Evolutionary conservation across 1,140 invertebrate species (phyloP).

Genomic region (Caerostris extrusa): DNA sequence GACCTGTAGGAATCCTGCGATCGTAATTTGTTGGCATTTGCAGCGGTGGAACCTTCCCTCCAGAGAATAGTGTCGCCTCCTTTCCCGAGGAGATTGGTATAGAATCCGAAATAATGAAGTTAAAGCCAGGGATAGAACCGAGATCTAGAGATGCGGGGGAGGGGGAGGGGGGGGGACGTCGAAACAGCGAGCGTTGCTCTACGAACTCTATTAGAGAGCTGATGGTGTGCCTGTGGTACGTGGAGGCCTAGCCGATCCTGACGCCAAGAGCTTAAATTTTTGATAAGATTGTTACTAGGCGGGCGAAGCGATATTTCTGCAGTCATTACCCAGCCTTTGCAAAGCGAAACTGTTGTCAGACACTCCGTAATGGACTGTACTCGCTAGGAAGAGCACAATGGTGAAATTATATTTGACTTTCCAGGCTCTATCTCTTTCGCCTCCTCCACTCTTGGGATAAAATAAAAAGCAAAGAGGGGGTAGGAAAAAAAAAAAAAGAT

Average conservation of each 20-base stretch:
- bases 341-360: conserved; percentile 77
- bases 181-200: conserved; percentile 59
- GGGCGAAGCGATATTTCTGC: conserved; percentile 78
- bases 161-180: conserved; percentile 16
- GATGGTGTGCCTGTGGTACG: conserved; percentile 76
- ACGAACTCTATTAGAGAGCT: conserved; percentile 77
- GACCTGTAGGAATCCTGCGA: conserved; percentile 72
- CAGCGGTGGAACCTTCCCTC: conserved; percentile 69
- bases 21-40: conserved; percentile 77
- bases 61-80: conserved; percentile 75
- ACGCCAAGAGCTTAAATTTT: conserved; percentile 77
- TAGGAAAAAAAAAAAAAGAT: conserved; percentile 21
- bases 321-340: conserved; percentile 75
- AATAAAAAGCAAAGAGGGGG: not conserved
- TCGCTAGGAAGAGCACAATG: conserved; percentile 74
- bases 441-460: conserved; percentile 67
- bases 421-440: conserved; percentile 68
- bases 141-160: conserved; percentile 39
- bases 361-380: conserved; percentile 76
- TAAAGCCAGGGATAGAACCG: conserved; percentile 73
- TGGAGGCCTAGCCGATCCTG: conserved; percentile 67
- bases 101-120: conserved; percentile 78
- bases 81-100: conserved; percentile 72
- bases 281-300: conserved; percentile 78
- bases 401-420: conserved; percentile 77